Evolutionary conservation across 2,797 vertebrate genomes (phyloP).

Genomic region (Epinephelus awoara): DNA sequence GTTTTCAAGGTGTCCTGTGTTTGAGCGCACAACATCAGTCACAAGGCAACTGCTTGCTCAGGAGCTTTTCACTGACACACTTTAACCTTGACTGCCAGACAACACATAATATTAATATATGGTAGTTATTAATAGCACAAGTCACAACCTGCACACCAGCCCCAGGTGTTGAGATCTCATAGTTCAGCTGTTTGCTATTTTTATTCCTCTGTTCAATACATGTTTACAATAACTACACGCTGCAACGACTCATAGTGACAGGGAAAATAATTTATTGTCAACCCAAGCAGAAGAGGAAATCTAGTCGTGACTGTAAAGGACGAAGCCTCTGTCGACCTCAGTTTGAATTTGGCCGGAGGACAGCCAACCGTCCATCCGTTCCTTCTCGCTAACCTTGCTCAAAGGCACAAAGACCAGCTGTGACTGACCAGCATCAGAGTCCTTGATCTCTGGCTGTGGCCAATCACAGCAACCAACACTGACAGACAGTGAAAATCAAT

Average conservation of each 20-base stretch:
- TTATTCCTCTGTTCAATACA: constrained; percentile 15
- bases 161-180: neutral
- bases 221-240: constrained; percentile 31
- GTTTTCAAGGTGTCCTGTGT: constrained; percentile 61
- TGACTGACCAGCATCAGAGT: constrained; percentile 26
- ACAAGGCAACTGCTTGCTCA: constrained; percentile 59
- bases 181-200: constrained; percentile 37
- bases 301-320: constrained; percentile 8
- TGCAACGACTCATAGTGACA: constrained; percentile 18
- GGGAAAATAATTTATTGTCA: constrained; percentile 1
- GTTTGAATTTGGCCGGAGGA: constrained; percentile 1
- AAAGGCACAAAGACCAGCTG: constrained; percentile 45
- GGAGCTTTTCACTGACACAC: constrained; percentile 59
- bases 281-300: constrained; percentile 11
- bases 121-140: constrained; percentile 64
- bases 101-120: constrained; percentile 50
- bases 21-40: constrained; percentile 45
- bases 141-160: neutral
- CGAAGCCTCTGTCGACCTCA: constrained; percentile 20
- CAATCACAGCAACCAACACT: neutral
- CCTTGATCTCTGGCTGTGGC: constrained; percentile 12
- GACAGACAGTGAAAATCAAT: constrained; percentile 59
- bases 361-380: neutral
- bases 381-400: constrained; percentile 34
- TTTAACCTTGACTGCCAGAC: constrained; percentile 69